These are phyloP conservation scores for Amorpha juglandis DNA, from an alignment of 2,888 invertebrate genomes.

Conservation along the genomic window DNA sequence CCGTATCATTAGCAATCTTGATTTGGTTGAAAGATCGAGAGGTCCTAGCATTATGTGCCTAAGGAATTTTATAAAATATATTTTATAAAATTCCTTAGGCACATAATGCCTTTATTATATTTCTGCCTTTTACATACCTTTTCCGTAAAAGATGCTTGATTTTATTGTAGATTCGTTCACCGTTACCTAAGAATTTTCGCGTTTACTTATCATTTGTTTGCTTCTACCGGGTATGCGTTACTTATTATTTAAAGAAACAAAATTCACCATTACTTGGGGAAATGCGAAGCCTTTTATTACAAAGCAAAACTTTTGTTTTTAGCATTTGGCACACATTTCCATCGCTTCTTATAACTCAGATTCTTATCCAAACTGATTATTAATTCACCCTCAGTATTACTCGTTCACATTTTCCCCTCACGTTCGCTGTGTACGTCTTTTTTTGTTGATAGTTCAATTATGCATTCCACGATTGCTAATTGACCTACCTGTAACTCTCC, in stretches of 20 bases:
- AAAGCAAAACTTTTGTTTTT: not conserved
- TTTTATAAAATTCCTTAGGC: no score
- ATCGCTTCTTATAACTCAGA: not conserved
- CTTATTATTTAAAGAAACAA: no score
- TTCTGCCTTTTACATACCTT: not conserved
- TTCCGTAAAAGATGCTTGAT: no score
- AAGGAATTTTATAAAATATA: no score
- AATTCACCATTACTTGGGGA: not conserved
- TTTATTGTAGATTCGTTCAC: not conserved
- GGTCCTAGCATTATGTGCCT: not conserved
- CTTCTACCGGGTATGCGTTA: not conserved
- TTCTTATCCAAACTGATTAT: conserved; percentile 6
- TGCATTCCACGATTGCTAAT: conserved; percentile 21
- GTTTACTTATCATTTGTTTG: not conserved
- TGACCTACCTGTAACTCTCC: not conserved
- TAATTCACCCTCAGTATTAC: conserved; percentile 21
- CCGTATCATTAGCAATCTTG: not conserved
- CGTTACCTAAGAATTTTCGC: not conserved
- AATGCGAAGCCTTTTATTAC: not conserved
- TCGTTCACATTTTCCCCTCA: conserved; percentile 13
- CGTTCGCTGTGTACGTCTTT: not conserved
- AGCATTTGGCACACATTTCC: conserved; percentile 3
- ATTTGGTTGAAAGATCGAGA: conserved; percentile 1
- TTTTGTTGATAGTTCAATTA: conserved; percentile 21
- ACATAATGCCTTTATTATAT: no score